Evolutionary conservation across 2,113 vertebrate genomes (phyloP), one percentile per base, ranked within the genome.

Genomic region (Cephalopterus ornatus): DNA sequence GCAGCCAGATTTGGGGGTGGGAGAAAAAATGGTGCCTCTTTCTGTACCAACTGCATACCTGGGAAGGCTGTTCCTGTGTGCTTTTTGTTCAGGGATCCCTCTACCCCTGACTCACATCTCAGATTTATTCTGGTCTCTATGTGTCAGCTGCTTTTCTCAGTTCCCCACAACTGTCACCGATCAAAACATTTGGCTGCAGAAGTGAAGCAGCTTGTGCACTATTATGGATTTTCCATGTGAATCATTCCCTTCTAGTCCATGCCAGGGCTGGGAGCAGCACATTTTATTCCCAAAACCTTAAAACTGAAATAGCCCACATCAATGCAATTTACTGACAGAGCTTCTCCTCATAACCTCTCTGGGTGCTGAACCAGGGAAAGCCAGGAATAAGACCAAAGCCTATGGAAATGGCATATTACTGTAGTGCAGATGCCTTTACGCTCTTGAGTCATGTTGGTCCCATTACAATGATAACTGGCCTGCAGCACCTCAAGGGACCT

Each of bases 91-190:
- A 44, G 74, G 77, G n/a, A 89, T 91, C 63, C 49, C 72, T 92
- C 75, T 75, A 77, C 41, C 59, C 52, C 12, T 55, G 66, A 62
- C 42, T 35, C 59, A 33, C 61, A 35, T 50, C 58, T 59, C 44
- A 4, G 46, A 80, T 70, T 81, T 93, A 85, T 55, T 81, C 73
- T 16, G 7, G 63, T 83, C 72, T 66, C 72, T 0, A 0, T 1
- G 1, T 28, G 30, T 61, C 95, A 94, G 92, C 77, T 88, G 74
- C 56, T 93, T 85, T 68, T 89, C 74, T 95, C 92, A 23, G 85
- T 82, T 96, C 90, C 74, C 71, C 58, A 47, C 81, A 75, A 52
- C 47, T 67, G 42, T 84, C 88, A 72, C 58, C 0, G 0, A 74
- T 30, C 55, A 88, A 91, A 94, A 89, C 44, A 77, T 37, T 66